Base-by-base conservation (phyloP, 2,888 invertebrate genomes). In the Aleiodes alternator region DNA sequence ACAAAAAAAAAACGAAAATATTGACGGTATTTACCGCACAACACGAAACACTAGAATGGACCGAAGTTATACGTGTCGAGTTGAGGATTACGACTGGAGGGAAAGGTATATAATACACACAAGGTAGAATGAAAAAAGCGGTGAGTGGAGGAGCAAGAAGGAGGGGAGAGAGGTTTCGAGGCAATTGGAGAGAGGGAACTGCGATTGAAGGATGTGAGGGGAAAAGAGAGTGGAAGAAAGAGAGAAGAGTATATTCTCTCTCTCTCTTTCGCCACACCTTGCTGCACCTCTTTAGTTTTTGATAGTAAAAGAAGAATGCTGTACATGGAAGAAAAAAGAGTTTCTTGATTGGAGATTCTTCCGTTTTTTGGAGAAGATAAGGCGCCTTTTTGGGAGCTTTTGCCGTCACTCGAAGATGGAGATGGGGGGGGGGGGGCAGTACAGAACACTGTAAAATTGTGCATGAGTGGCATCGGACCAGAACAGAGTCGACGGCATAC, bases 201-300 rank as follows among this genome's bases (percentile, higher is more conserved):
- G 43, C 57, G 69, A 56, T 57, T 51, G 55, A n/a, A 51, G 7
- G 34, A 43, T 7, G 56, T 23, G n/a, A 69, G 70, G 56, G 56
- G 59, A 72, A 73, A 77, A 69, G 79, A 77, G 23, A 23, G 23
- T 23, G 48, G 76, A 73, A 75, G 75, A 55, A 23, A 48, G 34
- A 76, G 72, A 69, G 77, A 69, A 78, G 73, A 76, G 76, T 69
- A 75, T 73, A 78, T 73, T 70, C 75, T 31, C 31, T 76, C 75
- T 79, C 83, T 84, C 84, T 84, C 75, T 76, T 75, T 76, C 83
- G 86, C 84, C 85, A 86, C 85, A 86, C 86, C 86, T 86, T 84
- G 81, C 78, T 74, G 77, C 78, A 80, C 84, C 83, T 81, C 81
- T 73, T 82, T 80, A 79, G 69, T 71, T 76, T 56, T 57, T 76